Evolutionary conservation across 2,797 vertebrate genomes (phyloP).

Genomic region (Danio aesculapii): DNA sequence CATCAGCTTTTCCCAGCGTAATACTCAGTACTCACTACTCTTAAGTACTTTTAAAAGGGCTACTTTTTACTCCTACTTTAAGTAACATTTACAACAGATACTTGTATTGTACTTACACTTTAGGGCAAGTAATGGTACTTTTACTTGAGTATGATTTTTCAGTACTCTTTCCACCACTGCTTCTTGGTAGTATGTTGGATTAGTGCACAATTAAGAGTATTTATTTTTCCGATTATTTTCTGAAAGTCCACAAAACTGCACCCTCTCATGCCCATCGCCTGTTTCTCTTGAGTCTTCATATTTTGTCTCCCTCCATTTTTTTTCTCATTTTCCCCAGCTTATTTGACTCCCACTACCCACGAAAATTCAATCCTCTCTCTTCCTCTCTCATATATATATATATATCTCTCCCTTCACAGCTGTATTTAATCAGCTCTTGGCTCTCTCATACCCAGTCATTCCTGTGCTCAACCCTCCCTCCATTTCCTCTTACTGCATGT

Average conservation of each 20-base stretch:
- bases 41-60: too few species aligned
- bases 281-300: constrained; percentile 8
- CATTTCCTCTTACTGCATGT: constrained; percentile 54
- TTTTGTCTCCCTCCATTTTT: constrained; percentile 7
- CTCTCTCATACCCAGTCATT: constrained; percentile 46
- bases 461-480: constrained; percentile 64
- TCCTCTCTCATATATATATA: background rate
- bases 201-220: background rate
- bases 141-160: too few species aligned
- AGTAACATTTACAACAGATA: too few species aligned
- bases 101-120: too few species aligned
- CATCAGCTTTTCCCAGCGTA: too few species aligned
- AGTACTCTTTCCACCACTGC: too few species aligned
- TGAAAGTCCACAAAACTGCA: background rate
- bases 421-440: constrained; percentile 77
- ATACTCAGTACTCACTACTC: too few species aligned
- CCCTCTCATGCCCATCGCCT: background rate
- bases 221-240: too few species aligned
- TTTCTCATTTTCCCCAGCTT: background rate
- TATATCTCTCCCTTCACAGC: constrained; percentile 68
- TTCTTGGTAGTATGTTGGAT: background rate
- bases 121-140: too few species aligned
- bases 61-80: too few species aligned
- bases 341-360: constrained; percentile 31
- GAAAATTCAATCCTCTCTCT: background rate